Conservation (phyloP, 2,888 invertebrate species). For the Hyposoter dolosus region DNA sequence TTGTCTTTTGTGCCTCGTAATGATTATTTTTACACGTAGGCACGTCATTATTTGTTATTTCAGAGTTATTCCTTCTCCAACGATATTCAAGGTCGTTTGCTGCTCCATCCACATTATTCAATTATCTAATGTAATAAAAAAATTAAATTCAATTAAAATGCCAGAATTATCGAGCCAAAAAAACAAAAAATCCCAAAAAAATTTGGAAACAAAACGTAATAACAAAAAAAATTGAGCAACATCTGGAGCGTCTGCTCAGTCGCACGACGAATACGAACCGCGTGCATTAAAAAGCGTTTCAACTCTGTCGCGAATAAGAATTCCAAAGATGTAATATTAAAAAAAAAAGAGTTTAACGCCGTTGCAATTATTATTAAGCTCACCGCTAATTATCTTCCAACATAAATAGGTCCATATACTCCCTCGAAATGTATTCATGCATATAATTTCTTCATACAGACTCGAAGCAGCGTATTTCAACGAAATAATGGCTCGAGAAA, state of each 20-base stretch:
- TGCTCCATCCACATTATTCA: not conserved
- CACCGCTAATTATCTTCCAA: not conserved
- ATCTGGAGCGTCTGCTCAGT: not conserved
- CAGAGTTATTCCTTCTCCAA: not conserved
- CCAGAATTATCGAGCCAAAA: not conserved
- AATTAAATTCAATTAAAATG: not conserved
- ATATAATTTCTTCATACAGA: not conserved
- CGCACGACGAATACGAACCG: not conserved
- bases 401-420: not conserved
- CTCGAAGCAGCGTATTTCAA: not conserved
- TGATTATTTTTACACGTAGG: conserved; percentile 13
- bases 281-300: not conserved
- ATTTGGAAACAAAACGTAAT: not conserved
- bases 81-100: not conserved
- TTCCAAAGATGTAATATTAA: not conserved
- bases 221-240: not conserved
- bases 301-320: not conserved
- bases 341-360: not conserved
- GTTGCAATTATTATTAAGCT: conserved; percentile 11
- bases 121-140: not conserved
- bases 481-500: conserved; percentile 24
- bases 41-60: not conserved
- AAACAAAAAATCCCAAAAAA: not conserved
- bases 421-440: not conserved
- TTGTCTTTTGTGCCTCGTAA: not conserved